Base-by-base conservation (phyloP, 2,888 invertebrate species). In the Chrysina gloriosa region DNA sequence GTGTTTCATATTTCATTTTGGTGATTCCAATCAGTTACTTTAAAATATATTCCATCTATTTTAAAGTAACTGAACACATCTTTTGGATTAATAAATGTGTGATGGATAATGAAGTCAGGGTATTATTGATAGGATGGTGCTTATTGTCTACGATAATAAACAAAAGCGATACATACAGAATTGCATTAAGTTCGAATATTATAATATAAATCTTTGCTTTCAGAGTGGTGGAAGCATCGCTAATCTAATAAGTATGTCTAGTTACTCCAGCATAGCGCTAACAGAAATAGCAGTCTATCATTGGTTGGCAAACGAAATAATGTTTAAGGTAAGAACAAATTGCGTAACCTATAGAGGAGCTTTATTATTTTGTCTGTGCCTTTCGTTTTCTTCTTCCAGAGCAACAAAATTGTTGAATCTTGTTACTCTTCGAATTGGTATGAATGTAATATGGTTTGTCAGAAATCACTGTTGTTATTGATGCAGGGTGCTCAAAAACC, bases 231-330 rank as follows among this genome's bases (percentile, higher is more conserved):
- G 9, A 34, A n/a, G n/a, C 2, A 34, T 34, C 7, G 7, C 34
- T 34, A 34, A 16, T 7, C 14, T 45, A 16, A 16, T 16, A 5
- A 19, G 11, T 5, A 14, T 14, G 11, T 14, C 0, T 45, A 23
- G 47, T 19, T 47, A 47, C 9, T 21, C 47, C 3, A 14, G 29
- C 9, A 36, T 65, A 5, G 39, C 69, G 2, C 39, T 70, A 31
- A 25, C 50, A 4, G 67, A 73, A 27, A 63, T 72, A 6, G 48
- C 67, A 21, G 69, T 71, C 16, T 73, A 72, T 16, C 70, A 70
- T 52, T 72, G 71, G 70, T 69, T 71, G 16, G 73, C 70, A 27
- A 72, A 72, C 48, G 70, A 70, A 47, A 64, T 73, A 31, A 71
- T 72, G 6, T 9, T 61, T 11, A 72, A 72, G 69, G 73, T 71